Evolutionary conservation across 2,797 vertebrate species (phyloP).

Genomic region (Propithecus deckenii): DNA sequence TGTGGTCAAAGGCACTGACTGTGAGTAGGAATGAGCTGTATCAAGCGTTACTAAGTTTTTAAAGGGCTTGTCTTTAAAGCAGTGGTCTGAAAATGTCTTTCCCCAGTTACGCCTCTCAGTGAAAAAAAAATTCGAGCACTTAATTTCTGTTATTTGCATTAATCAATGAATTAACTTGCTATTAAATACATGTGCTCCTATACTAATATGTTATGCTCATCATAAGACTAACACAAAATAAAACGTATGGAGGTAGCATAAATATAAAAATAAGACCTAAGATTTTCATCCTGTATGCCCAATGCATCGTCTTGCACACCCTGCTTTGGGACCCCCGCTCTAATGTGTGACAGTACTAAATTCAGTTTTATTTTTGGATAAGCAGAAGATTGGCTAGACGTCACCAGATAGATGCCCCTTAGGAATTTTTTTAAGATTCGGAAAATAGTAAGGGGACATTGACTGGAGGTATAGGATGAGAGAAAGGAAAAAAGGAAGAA

Average conservation of each 20-base stretch:
- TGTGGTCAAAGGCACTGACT: background rate
- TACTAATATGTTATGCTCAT: background rate
- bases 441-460: background rate
- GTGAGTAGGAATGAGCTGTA: background rate
- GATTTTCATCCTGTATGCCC: background rate
- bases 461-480: background rate
- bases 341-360: background rate
- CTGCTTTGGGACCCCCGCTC: no score
- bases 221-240: background rate
- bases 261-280: background rate
- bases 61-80: background rate
- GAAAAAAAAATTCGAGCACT: background rate
- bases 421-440: conserved; percentile 16
- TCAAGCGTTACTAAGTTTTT: background rate
- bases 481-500: background rate
- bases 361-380: background rate
- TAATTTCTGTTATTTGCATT: background rate
- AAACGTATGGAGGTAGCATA: background rate
- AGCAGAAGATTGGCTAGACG: background rate
- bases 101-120: background rate
- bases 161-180: background rate
- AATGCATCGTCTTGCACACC: rapidly evolving
- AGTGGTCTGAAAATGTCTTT: background rate
- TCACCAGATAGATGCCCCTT: background rate
- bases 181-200: background rate